These are phyloP conservation scores for Melozone crissalis DNA, from an alignment of 2,113 vertebrate genomes.

Conservation along the genomic window DNA sequence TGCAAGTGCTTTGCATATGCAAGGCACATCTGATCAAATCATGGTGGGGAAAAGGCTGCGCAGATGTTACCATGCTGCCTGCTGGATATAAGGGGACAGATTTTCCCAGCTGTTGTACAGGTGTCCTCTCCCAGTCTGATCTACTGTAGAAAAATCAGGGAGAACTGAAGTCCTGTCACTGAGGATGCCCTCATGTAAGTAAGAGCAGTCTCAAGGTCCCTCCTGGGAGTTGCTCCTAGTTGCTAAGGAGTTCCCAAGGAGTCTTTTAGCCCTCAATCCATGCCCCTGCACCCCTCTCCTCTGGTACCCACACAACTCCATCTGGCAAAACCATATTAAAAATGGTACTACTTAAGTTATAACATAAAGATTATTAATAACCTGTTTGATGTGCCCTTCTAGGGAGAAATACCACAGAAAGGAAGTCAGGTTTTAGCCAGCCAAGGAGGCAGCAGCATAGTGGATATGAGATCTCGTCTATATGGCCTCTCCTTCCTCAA, in stretches of 20 bases:
- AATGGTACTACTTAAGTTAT: background rate
- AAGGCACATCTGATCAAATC: background rate
- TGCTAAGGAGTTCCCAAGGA: background rate
- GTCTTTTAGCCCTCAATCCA: background rate
- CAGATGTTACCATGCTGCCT: background rate
- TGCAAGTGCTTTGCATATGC: background rate
- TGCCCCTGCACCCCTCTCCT: background rate
- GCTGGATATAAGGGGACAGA: background rate
- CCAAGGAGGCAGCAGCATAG: background rate
- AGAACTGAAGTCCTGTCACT: background rate
- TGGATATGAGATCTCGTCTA: background rate
- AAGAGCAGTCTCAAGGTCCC: background rate
- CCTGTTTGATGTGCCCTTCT: background rate
- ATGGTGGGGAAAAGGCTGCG: background rate
- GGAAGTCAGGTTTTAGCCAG: background rate
- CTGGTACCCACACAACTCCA: background rate
- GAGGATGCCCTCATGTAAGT: background rate
- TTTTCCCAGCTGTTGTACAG: background rate
- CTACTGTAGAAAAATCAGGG: background rate
- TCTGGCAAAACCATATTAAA: background rate
- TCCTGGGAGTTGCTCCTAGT: background rate
- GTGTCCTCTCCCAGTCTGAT: background rate
- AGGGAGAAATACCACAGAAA: background rate
- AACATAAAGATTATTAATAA: background rate
- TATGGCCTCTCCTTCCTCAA: accelerated